Evolutionary conservation across 2,888 invertebrate species (phyloP), one percentile per base, ranked within the genome.

Genomic region (Parnassius glacialis): DNA sequence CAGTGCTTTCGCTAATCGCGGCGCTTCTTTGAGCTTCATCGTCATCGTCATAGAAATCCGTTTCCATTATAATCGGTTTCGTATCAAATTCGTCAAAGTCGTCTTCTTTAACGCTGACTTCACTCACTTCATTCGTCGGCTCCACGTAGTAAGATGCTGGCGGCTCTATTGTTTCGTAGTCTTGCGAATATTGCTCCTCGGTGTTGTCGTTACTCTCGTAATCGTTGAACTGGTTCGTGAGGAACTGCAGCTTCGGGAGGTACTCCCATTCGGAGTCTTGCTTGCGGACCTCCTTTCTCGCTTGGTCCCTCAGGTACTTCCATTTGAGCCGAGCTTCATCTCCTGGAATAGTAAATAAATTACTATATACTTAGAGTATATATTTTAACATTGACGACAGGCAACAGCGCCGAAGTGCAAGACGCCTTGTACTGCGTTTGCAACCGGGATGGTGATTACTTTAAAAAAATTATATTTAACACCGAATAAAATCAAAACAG

Each of bases 11-110:
- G 3, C 51, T 65, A 7, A 64, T 67, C 2, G 73, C 65, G 0
- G 69, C 65, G 47, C 76, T 80, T 65, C 80, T 87, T 9, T 74
- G 83, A 0, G 80, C 81, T 45, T 89, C 88, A 42, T 90, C 89
- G 50, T 90, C 90, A 64, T 90, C 90, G 62, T 90, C 90, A 57
- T 89, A 88, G 54, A 91, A 91, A 68, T 91, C 90, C 0, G 90
- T 88, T 65, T 91, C 90, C 81, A 85, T 83, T 44, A 91, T 87
- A 1, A 90, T 80, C 10, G 90, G 90, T 73, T 91, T 91, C 0
- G 89, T 85, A 34, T 91, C 90, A 62, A 91, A 91, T 67, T 91
- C 90, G 25, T 91, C 90, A 45, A 85, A 90, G n/a, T 90, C 90
- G 7, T 90, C 90, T 1, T 90, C 89, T 73, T 87, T 87, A 0